A percentile compares a stretch with the other conserved stretches of the same genome.
Conservation (phyloP, 2,113 vertebrate species). For the Urocitellus parryii region DNA sequence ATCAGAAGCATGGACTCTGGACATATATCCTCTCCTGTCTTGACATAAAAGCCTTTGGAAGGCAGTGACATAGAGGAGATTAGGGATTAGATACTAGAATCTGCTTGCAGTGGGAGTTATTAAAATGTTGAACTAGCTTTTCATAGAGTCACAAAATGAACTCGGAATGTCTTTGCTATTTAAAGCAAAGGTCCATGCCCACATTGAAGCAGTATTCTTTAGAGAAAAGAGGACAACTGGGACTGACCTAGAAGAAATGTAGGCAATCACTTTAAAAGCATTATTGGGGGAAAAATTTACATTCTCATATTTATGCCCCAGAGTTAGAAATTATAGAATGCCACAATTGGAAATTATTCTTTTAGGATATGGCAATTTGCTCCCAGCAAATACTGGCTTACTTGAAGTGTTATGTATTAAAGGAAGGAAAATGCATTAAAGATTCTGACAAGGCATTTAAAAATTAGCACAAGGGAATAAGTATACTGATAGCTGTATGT, state of each 20-base stretch:
- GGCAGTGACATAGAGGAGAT: neutral
- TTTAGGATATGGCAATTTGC: neutral
- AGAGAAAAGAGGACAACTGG: neutral
- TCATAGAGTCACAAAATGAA: slow-evolving; percentile 35
- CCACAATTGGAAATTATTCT: neutral
- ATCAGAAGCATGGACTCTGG: neutral
- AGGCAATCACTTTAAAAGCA: neutral
- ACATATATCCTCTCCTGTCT: neutral
- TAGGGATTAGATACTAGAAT: neutral
- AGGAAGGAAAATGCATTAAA: neutral
- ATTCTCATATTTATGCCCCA: neutral
- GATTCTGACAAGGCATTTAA: neutral
- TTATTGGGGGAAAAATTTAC: neutral
- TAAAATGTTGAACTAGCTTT: slow-evolving; percentile 57
- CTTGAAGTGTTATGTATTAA: neutral
- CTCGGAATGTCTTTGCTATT: neutral
- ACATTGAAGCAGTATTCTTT: neutral
- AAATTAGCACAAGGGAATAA: neutral
- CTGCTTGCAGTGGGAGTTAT: slow-evolving; percentile 74
- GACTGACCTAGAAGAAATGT: neutral
- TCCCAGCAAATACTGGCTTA: neutral
- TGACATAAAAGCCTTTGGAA: slow-evolving; percentile 6
- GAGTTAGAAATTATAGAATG: neutral
- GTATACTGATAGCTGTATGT: neutral
- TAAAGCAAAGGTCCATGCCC: neutral